phyloP scores from a whole-genome alignment of 2,113 vertebrate species.

The Etia nguti region DNA sequence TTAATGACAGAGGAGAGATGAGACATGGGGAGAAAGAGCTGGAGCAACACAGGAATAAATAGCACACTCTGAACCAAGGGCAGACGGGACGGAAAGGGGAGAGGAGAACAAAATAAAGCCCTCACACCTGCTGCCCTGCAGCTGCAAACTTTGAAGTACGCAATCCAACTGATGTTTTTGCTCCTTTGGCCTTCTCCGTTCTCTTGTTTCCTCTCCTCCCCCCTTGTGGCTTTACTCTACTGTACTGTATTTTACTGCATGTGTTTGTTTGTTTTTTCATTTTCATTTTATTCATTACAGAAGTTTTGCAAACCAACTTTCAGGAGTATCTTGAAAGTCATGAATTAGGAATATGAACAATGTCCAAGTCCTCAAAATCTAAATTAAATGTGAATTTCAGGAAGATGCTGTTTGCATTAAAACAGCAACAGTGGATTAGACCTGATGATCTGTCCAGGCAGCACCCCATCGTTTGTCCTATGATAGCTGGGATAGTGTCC shows the following conservation, averaged over 20 bases:
- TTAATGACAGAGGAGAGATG: slow-evolving; percentile 1
- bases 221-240: background rate
- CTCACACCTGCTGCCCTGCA: slow-evolving; percentile 4
- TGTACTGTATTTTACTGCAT: background rate
- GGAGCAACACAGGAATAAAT: background rate
- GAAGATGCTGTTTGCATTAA: background rate
- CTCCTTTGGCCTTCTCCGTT: background rate
- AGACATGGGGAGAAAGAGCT: background rate
- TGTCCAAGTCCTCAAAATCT: background rate
- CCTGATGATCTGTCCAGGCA: background rate
- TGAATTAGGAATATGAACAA: background rate
- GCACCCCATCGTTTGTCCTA: background rate
- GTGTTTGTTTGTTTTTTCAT: background rate
- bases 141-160: slow-evolving; percentile 13
- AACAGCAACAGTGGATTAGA: background rate
- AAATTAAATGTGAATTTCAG: background rate
- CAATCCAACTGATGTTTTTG: background rate
- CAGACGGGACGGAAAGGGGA: background rate
- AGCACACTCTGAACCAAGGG: background rate
- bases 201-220: background rate
- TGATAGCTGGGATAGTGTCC: background rate
- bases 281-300: background rate
- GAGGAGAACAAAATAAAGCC: background rate
- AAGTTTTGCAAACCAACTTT: background rate
- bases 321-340: background rate